A percentile compares a stretch with the other conserved stretches of the same genome.
Evolutionary conservation across 2,113 vertebrate species (phyloP).

Genomic region (Aleadryas rufinucha): DNA sequence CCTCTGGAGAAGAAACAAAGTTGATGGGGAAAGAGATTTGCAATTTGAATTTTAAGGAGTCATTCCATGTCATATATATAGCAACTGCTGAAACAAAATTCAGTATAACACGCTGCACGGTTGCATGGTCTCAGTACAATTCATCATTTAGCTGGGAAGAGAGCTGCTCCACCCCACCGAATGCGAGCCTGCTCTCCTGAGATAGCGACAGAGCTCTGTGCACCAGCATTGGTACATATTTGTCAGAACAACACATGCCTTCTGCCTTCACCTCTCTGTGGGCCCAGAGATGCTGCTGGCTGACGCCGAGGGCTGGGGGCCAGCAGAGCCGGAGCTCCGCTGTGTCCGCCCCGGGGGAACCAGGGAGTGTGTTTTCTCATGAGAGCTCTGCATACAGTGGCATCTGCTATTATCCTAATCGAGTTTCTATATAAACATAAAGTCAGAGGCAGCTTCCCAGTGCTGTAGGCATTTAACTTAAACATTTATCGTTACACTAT

Average conservation of each 20-base stretch:
- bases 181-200: neutral
- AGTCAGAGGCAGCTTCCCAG: slow-evolving; percentile 3
- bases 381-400: neutral
- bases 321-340: neutral
- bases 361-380: fast-evolving
- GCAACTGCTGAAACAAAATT: neutral
- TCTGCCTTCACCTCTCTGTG: neutral
- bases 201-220: fast-evolving
- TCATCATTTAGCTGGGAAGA: neutral
- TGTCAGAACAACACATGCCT: neutral
- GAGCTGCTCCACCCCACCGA: fast-evolving
- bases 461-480: slow-evolving; percentile 47
- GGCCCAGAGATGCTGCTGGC: neutral
- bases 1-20: neutral
- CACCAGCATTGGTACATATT: fast-evolving
- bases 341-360: neutral
- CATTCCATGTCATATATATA: neutral
- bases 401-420: neutral
- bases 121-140: fast-evolving
- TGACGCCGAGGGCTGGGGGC: neutral
- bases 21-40: neutral
- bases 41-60: neutral
- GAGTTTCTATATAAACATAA: neutral
- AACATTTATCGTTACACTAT: slow-evolving; percentile 41
- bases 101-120: fast-evolving